These are phyloP conservation scores for Tyria jacobaeae DNA, from an alignment of 2,888 invertebrate genomes.

Conservation along the genomic window DNA sequence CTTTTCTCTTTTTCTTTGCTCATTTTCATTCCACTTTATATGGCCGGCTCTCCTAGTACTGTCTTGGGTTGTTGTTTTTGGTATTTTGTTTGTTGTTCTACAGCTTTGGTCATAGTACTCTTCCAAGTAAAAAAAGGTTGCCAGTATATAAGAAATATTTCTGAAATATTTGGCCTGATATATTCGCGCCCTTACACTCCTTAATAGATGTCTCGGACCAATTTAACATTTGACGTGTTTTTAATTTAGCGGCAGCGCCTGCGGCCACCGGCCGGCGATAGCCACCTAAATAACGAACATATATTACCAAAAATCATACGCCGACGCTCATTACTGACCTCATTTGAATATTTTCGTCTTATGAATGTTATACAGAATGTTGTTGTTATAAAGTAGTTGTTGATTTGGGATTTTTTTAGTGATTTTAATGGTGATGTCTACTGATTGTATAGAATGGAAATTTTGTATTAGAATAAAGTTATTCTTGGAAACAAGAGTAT, in stretches of 20 bases:
- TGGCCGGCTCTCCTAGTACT: too few relatives aligned
- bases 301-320: slow-evolving; percentile 79
- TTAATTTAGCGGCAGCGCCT: slow-evolving; percentile 84
- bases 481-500: too few relatives aligned
- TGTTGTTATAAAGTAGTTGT: slow-evolving; percentile 29
- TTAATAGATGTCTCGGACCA: slow-evolving; percentile 87
- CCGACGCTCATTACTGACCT: slow-evolving; percentile 78
- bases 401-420: slow-evolving; percentile 2
- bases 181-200: slow-evolving; percentile 64
- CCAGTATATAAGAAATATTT: background rate
- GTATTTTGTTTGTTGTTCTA: too few relatives aligned
- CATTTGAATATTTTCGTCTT: slow-evolving; percentile 70
- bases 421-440: background rate
- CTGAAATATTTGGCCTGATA: slow-evolving; percentile 32
- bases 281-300: slow-evolving; percentile 77
- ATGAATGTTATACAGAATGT: slow-evolving; percentile 45
- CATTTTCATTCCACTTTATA: too few relatives aligned
- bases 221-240: slow-evolving; percentile 87
- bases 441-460: too few relatives aligned
- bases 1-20: too few relatives aligned
- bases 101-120: too few relatives aligned
- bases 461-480: too few relatives aligned
- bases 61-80: too few relatives aligned
- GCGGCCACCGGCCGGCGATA: slow-evolving; percentile 77
- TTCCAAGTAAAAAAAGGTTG: too few relatives aligned